phyloP scores from a whole-genome alignment of 2,888 invertebrate species.

The Philonicus albiceps region DNA sequence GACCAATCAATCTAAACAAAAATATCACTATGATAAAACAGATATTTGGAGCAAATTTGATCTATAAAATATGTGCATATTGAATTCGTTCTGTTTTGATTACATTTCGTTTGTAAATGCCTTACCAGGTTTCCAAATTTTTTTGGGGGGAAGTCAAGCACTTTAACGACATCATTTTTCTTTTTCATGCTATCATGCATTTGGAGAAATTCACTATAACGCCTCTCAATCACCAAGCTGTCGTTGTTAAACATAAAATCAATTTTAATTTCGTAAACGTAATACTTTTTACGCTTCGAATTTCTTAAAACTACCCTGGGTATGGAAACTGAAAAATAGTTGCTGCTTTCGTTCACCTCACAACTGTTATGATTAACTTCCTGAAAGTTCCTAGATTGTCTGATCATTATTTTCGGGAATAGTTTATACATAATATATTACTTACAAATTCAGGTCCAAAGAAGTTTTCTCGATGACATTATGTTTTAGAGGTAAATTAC shows the following conservation, averaged over 20 bases:
- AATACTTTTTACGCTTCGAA: constrained; percentile 53
- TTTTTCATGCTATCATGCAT: constrained; percentile 82
- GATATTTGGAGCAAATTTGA: too few relatives aligned
- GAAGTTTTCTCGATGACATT: not conserved
- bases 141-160: constrained; percentile 93
- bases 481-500: not conserved
- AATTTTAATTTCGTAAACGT: constrained; percentile 61
- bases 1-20: too few relatives aligned
- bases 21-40: too few relatives aligned
- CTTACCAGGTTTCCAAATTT: constrained; percentile 89
- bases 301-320: constrained; percentile 53
- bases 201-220: constrained; percentile 92
- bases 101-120: not conserved
- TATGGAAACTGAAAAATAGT: constrained; percentile 58
- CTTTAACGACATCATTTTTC: constrained; percentile 78
- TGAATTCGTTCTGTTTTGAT: not conserved
- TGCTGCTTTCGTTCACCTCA: not conserved
- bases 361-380: not conserved
- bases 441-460: not conserved
- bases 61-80: not conserved
- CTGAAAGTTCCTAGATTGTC: not conserved
- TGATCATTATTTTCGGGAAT: not conserved
- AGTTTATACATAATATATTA: not conserved
- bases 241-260: constrained; percentile 67
- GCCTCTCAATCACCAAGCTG: constrained; percentile 95